These are phyloP conservation scores for Polydrusus tereticollis DNA, from an alignment of 2,888 invertebrate species.

Conservation along the genomic window DNA sequence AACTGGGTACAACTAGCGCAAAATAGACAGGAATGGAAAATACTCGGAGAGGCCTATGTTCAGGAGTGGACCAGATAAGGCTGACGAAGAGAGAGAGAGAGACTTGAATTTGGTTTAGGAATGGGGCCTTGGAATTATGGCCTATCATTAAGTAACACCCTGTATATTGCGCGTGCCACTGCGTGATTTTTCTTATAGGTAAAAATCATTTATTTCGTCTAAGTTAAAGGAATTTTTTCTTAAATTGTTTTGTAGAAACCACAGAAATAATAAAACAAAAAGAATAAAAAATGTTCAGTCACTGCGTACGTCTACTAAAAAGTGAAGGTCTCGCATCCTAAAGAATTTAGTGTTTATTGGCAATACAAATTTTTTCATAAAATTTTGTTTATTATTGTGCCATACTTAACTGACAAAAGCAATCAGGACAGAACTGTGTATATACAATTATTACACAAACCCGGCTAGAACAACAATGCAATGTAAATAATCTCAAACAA, in stretches of 20 bases:
- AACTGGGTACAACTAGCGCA: too few species aligned
- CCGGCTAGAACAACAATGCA: slow-evolving; percentile 21
- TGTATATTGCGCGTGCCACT: too few species aligned
- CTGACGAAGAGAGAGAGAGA: too few species aligned
- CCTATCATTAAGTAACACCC: too few species aligned
- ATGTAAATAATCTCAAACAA: slow-evolving; percentile 17
- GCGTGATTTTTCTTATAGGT: too few species aligned
- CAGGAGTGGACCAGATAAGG: too few species aligned
- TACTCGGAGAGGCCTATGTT: too few species aligned
- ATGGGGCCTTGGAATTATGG: too few species aligned
- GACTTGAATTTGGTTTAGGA: too few species aligned
- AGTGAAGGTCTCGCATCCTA: neutral
- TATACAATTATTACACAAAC: slow-evolving; percentile 20
- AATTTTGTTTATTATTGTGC: neutral
- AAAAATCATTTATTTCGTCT: too few species aligned
- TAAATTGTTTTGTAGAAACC: neutral
- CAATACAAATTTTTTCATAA: neutral
- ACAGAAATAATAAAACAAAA: neutral
- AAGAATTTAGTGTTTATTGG: neutral
- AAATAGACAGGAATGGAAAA: too few species aligned
- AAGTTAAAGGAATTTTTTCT: neutral
- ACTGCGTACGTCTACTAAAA: neutral
- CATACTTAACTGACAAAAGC: neutral
- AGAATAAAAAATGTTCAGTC: neutral
- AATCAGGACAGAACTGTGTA: slow-evolving; percentile 20